phyloP scores from a whole-genome alignment of 2,797 vertebrate genomes.

The Xiphorhynchus erythropygius region DNA sequence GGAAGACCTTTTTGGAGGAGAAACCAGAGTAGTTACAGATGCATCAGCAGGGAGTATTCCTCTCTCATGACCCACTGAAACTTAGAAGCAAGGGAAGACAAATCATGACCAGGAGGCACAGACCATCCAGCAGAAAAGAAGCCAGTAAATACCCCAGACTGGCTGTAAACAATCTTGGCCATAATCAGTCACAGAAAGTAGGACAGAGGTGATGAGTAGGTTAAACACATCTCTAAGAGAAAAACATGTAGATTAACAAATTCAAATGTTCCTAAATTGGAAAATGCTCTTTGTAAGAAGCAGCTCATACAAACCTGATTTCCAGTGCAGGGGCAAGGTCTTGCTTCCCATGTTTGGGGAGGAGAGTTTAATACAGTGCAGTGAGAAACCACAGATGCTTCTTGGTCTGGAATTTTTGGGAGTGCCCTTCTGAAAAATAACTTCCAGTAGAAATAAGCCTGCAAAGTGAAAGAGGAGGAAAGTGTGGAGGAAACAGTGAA shows the following conservation, averaged over 20 bases:
- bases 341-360: not conserved
- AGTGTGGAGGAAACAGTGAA: conserved; percentile 39
- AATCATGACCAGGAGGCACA: not conserved
- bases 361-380: not conserved
- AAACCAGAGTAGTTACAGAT: not conserved
- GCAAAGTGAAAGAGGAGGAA: conserved; percentile 17
- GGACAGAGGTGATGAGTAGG: not conserved
- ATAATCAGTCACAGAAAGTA: not conserved
- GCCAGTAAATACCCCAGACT: not conserved
- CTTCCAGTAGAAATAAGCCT: not conserved
- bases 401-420: not conserved
- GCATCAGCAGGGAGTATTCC: not conserved
- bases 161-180: not conserved
- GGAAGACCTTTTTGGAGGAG: not conserved
- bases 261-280: not conserved
- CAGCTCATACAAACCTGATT: not conserved
- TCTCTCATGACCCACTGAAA: not conserved
- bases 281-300: not conserved
- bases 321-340: not conserved
- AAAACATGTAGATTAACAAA: not conserved
- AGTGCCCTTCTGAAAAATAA: conserved; percentile 17
- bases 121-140: not conserved
- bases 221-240: not conserved
- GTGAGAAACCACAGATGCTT: not conserved
- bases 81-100: not conserved